These are phyloP conservation scores for Fissipunctia ypsillon DNA, from an alignment of 2,888 invertebrate species.

Conservation along the genomic window DNA sequence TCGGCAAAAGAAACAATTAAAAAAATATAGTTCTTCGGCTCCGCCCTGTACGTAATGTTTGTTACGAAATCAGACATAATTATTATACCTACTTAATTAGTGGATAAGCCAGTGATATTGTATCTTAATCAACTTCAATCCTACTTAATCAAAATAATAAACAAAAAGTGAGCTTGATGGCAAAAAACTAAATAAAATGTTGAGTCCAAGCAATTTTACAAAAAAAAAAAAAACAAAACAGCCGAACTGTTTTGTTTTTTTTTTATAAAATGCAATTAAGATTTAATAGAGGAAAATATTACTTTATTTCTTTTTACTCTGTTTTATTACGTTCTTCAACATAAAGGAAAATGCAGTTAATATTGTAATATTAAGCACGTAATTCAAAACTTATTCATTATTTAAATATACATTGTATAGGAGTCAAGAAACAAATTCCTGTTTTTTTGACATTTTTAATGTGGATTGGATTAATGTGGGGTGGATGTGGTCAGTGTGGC, in stretches of 20 bases:
- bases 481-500: no score
- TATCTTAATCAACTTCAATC: not conserved
- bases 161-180: not conserved
- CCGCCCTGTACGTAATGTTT: not conserved
- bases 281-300: not conserved
- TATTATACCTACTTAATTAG: not conserved
- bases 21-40: not conserved
- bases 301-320: not conserved
- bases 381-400: no score
- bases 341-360: conserved; percentile 4
- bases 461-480: no score
- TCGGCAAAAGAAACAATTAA: not conserved
- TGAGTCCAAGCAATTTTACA: no score
- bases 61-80: conserved; percentile 20
- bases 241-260: no score
- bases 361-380: no score
- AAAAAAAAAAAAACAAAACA: no score
- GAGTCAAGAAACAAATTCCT: no score
- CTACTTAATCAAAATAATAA: not conserved
- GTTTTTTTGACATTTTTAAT: no score
- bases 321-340: not conserved
- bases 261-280: no score
- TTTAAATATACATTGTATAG: no score
- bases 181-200: not conserved
- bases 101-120: not conserved